A percentile compares a stretch with the other conserved stretches of the same genome.
Conservation (phyloP, 2,113 vertebrate species). For the Halcyon senegalensis region DNA sequence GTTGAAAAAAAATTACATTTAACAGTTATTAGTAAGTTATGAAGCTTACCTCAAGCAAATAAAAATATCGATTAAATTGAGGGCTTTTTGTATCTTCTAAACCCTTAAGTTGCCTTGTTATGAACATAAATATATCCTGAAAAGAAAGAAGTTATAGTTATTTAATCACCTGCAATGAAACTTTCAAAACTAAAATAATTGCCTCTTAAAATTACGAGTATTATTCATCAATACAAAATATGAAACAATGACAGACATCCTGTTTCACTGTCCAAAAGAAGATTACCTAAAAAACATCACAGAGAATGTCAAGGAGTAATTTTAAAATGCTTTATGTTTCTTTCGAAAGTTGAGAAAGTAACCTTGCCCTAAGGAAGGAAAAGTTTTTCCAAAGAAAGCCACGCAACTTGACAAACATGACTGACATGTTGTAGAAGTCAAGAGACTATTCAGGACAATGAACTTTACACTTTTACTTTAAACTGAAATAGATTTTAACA, state of each 20-base stretch:
- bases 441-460: neutral
- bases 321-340: neutral
- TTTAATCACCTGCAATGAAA: conserved; percentile 11
- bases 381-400: neutral
- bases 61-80: conserved; percentile 99
- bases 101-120: conserved; percentile 97
- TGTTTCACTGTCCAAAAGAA: neutral
- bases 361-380: neutral
- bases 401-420: neutral
- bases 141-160: conserved; percentile 16
- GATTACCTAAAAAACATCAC: neutral
- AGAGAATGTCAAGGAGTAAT: neutral
- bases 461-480: neutral
- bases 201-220: neutral
- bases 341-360: neutral
- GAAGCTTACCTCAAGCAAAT: conserved; percentile 92
- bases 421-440: neutral
- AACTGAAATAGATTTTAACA: neutral
- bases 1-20: neutral
- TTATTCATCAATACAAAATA: neutral
- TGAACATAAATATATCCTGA: conserved; percentile 99
- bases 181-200: neutral
- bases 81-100: conserved; percentile 98
- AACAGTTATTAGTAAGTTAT: neutral
- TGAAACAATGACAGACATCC: neutral